A percentile compares a stretch with the other conserved stretches of the same genome.
phyloP scores from a whole-genome alignment of 2,888 invertebrate species.

The Bhutanitis thaidina region DNA sequence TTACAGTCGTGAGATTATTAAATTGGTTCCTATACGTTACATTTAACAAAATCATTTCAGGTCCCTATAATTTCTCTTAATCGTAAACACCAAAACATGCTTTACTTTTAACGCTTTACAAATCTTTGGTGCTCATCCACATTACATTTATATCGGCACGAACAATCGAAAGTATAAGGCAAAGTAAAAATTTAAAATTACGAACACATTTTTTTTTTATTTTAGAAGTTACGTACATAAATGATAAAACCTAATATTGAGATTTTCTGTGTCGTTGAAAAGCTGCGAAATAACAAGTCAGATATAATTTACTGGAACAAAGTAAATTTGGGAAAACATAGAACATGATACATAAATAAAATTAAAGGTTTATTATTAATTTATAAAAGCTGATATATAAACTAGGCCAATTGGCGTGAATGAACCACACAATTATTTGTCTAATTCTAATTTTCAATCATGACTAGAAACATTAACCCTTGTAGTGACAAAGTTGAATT shows the following conservation, averaged over 20 bases:
- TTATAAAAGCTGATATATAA: not conserved
- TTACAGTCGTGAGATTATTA: constrained; percentile 74
- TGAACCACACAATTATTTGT: constrained; percentile 33
- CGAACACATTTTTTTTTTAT: constrained; percentile 71
- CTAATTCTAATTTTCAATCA: constrained; percentile 65
- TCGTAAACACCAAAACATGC: constrained; percentile 74
- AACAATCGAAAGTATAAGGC: constrained; percentile 56
- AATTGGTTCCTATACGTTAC: constrained; percentile 75
- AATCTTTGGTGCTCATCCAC: constrained; percentile 79
- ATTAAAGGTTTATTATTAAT: too few species aligned
- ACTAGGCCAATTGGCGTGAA: constrained; percentile 23
- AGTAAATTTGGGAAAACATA: constrained; percentile 9
- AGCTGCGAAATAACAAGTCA: constrained; percentile 72
- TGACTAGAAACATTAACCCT: constrained; percentile 74
- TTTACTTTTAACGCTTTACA: constrained; percentile 56
- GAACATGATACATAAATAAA: too few species aligned
- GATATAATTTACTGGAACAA: constrained; percentile 51
- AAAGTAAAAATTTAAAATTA: constrained; percentile 55
- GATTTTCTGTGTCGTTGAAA: constrained; percentile 72
- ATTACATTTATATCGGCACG: constrained; percentile 68
- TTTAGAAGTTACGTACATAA: constrained; percentile 53
- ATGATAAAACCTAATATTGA: constrained; percentile 70
- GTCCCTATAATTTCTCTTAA: constrained; percentile 78
- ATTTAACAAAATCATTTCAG: constrained; percentile 73
- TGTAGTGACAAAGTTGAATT: too few species aligned